phyloP scores from a whole-genome alignment of 1,140 invertebrate genomes.

The Macrostomum lignano region DNA sequence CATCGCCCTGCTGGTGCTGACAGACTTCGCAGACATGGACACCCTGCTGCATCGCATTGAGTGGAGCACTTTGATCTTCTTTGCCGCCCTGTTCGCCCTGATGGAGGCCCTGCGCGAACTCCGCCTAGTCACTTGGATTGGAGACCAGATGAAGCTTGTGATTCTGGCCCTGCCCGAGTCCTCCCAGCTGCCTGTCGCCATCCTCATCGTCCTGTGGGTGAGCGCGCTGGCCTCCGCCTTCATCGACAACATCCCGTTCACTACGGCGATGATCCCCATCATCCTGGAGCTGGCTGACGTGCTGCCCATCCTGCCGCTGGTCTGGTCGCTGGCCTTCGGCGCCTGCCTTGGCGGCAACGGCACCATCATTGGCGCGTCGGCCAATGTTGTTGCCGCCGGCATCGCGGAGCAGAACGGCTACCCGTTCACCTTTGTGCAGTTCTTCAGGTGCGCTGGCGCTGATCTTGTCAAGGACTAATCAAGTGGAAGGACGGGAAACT shows the following conservation, averaged over 20 bases:
- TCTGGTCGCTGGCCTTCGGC: constrained; percentile 48
- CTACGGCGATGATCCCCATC: constrained; percentile 54
- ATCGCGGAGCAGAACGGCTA: constrained; percentile 56
- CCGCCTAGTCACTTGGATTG: constrained; percentile 42
- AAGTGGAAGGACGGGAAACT: constrained; percentile 13
- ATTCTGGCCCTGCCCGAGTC: constrained; percentile 35
- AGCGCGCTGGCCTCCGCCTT: constrained; percentile 47
- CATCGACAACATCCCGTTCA: constrained; percentile 54
- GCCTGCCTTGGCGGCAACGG: constrained; percentile 56
- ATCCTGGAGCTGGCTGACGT: constrained; percentile 38
- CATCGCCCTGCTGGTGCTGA: constrained; percentile 37
- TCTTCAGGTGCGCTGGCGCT: constrained; percentile 37
- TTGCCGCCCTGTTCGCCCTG: constrained; percentile 53
- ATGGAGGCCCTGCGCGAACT: constrained; percentile 50
- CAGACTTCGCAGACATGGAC: constrained; percentile 44
- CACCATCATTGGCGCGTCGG: constrained; percentile 48
- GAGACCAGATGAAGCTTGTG: constrained; percentile 36
- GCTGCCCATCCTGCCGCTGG: constrained; percentile 40
- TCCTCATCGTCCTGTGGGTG: constrained; percentile 44
- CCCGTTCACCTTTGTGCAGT: constrained; percentile 44
- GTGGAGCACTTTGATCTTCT: constrained; percentile 61
- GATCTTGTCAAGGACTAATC: too few relatives aligned
- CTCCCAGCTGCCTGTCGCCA: constrained; percentile 37
- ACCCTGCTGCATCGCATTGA: constrained; percentile 49
- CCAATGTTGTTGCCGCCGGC: constrained; percentile 53